Conservation (phyloP, 2,888 invertebrate species). For the Labia minor region DNA sequence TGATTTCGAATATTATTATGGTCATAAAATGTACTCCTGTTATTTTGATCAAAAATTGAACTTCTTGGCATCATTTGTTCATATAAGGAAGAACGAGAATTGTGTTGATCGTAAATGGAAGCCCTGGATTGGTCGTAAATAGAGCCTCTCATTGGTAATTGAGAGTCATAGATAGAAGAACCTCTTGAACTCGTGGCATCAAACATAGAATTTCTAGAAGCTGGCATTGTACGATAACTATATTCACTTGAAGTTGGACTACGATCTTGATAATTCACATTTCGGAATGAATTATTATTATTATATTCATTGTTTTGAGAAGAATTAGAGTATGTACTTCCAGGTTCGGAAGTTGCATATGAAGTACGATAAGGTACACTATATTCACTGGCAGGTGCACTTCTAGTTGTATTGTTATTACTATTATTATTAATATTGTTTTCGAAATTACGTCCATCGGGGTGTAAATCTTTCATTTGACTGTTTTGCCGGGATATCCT, state of each 20-base stretch:
- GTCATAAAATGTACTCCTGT: neutral
- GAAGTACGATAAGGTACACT: slow-evolving; percentile 2
- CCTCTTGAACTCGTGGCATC: neutral
- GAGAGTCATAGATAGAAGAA: neutral
- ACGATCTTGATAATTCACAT: neutral
- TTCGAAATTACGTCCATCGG: neutral
- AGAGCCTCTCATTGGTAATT: neutral
- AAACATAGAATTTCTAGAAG: neutral
- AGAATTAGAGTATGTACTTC: neutral
- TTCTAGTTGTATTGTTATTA: neutral
- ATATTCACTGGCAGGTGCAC: neutral
- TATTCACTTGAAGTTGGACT: slow-evolving; percentile 3
- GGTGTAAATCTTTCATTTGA: neutral
- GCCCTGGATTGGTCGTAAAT: slow-evolving; percentile 1
- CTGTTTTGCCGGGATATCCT: neutral
- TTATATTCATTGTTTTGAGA: neutral
- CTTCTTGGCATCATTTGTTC: neutral
- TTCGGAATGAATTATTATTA: neutral
- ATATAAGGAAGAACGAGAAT: neutral
- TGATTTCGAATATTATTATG: neutral
- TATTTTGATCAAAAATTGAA: neutral
- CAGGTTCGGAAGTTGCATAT: neutral
- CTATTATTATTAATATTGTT: neutral
- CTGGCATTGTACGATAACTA: neutral
- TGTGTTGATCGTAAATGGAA: neutral